Evolutionary conservation across 2,113 vertebrate genomes (phyloP), one percentile per base, ranked within the genome.

Genomic region (Picathartes gymnocephalus): DNA sequence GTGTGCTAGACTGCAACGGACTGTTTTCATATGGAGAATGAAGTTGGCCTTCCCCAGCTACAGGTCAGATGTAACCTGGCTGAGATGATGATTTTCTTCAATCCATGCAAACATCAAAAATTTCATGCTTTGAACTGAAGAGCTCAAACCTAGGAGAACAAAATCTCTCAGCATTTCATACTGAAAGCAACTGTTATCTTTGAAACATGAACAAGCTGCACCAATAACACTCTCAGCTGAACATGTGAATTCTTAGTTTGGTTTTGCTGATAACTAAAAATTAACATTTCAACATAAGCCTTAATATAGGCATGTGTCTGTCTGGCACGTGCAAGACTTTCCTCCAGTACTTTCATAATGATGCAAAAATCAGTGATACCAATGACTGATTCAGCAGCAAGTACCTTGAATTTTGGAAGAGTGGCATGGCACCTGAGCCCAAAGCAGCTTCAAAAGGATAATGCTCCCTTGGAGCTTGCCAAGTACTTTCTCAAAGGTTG

Each of bases 221-320:
- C 57, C 84, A 74, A 7, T 57, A 91, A 64, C 16, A 3, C 62
- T 82, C 79, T 33, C 71, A 68, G 89, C 91, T 93, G 92, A 95
- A 81, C 69, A 72, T 0, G 3, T 83, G 95, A 45, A 81, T 92
- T 89, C 94, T 96, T 69, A 69, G 68, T 76, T 96, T 66, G 91
- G 33, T 82, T 97, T 79, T 87, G 81, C 93, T 95, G 87, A 94
- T 87, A 95, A 76, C 31, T 81, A 77, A 80, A 90, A 95, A 93
- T 66, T 62, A 94, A 93, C 58, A 91, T 70, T 91, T 92, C 92
- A 62, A 62, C 50, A 3, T 73, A 72, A 79, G 22, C 21, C 93
- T 95, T 90, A 95, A 91, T 90, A 90, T 90, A 94, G 74, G 61
- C 15, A 1, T 80, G 30, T 72, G 47, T 92, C 71, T 90, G 39